phyloP scores from a whole-genome alignment of 2,888 invertebrate species.

The Callinectes sapidus region DNA sequence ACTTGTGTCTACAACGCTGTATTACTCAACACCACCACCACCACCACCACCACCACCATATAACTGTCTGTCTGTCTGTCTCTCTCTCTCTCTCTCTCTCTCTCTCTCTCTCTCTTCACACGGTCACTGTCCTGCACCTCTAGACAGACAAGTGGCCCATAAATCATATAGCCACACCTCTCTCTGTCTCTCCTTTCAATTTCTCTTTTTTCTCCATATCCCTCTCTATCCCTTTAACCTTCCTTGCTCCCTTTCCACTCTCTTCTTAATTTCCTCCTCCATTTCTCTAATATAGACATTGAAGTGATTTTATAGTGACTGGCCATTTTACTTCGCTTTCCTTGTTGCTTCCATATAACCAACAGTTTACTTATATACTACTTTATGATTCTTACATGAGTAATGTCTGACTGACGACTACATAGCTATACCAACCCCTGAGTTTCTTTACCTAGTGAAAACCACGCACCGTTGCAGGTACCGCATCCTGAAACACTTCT shows the following conservation, averaged over 20 bases:
- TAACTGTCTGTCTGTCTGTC: not conserved
- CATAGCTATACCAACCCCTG: no score
- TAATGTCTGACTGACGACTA: no score
- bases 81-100: slow-evolving; percentile 1
- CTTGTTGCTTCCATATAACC: not conserved
- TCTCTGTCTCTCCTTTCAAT: not conserved
- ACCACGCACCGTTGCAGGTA: no score
- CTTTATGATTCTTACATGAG: no score
- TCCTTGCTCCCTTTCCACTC: not conserved
- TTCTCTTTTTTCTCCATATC: not conserved
- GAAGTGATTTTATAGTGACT: not conserved
- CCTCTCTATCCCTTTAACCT: not conserved
- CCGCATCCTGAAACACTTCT: no score
- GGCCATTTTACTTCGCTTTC: not conserved
- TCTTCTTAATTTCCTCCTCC: not conserved
- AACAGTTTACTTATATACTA: no score
- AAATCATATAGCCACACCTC: not conserved
- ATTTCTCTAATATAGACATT: not conserved
- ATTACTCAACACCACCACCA: no score
- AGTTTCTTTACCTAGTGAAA: no score
- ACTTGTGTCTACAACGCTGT: no score
- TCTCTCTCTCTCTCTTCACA: not conserved
- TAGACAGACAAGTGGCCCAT: not conserved
- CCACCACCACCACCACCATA: no score
- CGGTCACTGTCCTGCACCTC: not conserved